Percentiles rank a stretch among this genome's conserved stretches.
Conservation (phyloP, 2,113 vertebrate genomes). For the Scophthalmus maximus region DNA sequence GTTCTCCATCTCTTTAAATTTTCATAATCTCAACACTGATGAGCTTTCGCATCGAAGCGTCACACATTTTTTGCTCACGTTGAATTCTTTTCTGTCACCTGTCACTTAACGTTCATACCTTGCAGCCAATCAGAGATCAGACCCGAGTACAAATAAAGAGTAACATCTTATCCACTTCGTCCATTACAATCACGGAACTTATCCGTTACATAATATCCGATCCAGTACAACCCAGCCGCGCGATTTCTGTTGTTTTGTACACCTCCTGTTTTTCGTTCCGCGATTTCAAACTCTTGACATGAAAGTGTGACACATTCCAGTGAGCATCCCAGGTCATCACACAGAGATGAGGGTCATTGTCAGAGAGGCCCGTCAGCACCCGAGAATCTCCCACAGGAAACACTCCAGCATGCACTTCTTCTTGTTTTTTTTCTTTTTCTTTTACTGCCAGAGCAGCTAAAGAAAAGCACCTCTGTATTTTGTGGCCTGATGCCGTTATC, state of each 20-base stretch:
- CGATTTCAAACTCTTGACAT: conserved; percentile 40
- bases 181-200: neutral
- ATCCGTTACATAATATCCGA: neutral
- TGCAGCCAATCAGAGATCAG: neutral
- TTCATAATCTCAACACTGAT: no score
- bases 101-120: no score
- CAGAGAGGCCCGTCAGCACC: conserved; percentile 5
- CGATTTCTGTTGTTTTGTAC: neutral
- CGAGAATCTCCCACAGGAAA: conserved; percentile 56
- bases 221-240: neutral
- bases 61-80: no score
- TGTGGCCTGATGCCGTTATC: conserved; percentile 3
- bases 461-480: conserved; percentile 23
- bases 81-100: neutral
- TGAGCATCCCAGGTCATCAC: conserved; percentile 23
- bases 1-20: no score
- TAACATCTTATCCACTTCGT: neutral
- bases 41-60: no score
- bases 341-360: conserved; percentile 49
- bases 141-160: neutral
- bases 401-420: neutral
- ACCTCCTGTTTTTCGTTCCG: conserved; percentile 34
- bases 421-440: no score
- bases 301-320: conserved; percentile 42
- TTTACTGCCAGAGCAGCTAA: conserved; percentile 6